phyloP scores from a whole-genome alignment of 2,888 invertebrate genomes.

The Acheta domesticus region DNA sequence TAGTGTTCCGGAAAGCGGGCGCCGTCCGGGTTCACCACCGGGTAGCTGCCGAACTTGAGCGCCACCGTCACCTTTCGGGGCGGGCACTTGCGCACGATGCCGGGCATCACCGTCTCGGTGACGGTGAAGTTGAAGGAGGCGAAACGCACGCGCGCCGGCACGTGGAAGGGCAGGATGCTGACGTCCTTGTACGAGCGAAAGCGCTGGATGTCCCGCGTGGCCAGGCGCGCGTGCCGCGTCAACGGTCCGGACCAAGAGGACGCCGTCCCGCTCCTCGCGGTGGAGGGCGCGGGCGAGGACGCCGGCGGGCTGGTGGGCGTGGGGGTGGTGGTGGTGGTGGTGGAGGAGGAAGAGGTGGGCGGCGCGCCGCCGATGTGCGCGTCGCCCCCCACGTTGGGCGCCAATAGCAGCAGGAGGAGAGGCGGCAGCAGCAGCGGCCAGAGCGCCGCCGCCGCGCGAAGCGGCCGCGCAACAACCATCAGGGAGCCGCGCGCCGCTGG shows the following conservation, averaged over 20 bases:
- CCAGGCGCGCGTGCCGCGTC: background rate
- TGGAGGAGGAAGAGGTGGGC: background rate
- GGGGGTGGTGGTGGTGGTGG: background rate
- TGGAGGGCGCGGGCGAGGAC: background rate
- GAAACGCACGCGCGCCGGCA: slow-evolving; percentile 52
- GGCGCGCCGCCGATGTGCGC: background rate
- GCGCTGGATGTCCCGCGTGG: slow-evolving; percentile 41
- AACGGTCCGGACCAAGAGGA: background rate
- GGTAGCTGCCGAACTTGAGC: slow-evolving; percentile 76
- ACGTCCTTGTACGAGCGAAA: slow-evolving; percentile 58
- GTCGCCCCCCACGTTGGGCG: background rate
- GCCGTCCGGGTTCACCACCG: slow-evolving; percentile 78
- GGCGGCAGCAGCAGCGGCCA: too few relatives aligned
- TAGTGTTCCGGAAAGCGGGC: slow-evolving; percentile 69
- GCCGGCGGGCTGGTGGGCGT: background rate
- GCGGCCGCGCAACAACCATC: background rate
- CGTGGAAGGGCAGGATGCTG: slow-evolving; percentile 56
- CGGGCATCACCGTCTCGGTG: slow-evolving; percentile 37
- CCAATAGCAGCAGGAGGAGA: background rate
- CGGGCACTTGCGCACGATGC: slow-evolving; percentile 39
- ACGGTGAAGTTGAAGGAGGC: slow-evolving; percentile 50
- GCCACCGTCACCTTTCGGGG: slow-evolving; percentile 45
- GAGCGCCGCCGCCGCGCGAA: background rate
- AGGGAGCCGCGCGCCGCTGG: background rate
- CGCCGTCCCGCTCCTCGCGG: background rate